Evolutionary conservation across 2,888 invertebrate species (phyloP).

Genomic region (Pammene aurita): DNA sequence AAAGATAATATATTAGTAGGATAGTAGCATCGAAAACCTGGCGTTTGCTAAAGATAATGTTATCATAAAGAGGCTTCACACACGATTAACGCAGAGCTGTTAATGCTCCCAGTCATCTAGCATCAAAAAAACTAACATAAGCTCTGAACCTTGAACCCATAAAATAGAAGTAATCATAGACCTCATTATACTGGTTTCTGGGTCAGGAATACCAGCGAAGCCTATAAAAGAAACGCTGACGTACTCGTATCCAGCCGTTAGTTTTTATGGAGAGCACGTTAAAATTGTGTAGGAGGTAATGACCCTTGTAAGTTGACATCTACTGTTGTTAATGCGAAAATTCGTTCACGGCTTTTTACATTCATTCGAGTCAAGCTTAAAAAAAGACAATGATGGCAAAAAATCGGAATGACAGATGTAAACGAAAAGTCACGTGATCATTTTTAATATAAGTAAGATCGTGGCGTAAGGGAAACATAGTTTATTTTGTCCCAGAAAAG

Average conservation of each 20-base stretch:
- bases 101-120: neutral
- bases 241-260: conserved; percentile 29
- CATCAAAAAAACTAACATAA: neutral
- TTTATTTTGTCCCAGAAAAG: no score
- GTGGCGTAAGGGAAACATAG: no score
- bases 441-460: no score
- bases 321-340: neutral
- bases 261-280: conserved; percentile 36
- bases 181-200: neutral
- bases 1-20: no score
- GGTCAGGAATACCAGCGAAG: neutral
- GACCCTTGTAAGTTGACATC: conserved; percentile 17
- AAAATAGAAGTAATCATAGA: neutral
- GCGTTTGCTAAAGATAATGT: conserved; percentile 21
- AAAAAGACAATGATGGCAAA: no score
- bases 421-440: no score
- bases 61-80: conserved; percentile 35
- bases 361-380: neutral
- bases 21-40: neutral
- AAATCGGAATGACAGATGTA: no score
- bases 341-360: conserved; percentile 16
- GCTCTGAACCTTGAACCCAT: neutral
- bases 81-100: conserved; percentile 32
- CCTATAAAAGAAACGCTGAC: conserved; percentile 37
- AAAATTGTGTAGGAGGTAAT: conserved; percentile 34